Base-by-base conservation (phyloP, 2,888 invertebrate species). In the Punctoribates punctum region DNA sequence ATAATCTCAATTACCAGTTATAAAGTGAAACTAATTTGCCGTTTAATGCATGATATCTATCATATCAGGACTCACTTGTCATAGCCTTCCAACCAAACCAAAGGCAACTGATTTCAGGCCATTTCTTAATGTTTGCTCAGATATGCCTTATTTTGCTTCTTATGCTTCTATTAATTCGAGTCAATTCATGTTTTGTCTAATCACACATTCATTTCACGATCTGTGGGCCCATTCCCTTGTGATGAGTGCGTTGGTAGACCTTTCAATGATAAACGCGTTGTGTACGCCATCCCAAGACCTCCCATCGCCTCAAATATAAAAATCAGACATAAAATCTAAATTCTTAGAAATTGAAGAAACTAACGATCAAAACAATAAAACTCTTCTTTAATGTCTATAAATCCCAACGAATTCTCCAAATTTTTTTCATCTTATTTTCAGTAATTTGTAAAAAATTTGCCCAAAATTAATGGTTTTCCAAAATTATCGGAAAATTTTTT, bases 1-100 rank as follows among this genome's bases (percentile, higher is more conserved):
- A 72, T 72, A 72, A 72, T 72, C 72, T 72, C 72, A 72, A 72
- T 72, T 72, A 72, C 72, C 46, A 72, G 72, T 72, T 72, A 72
- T 72, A 72, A 72, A 72, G 72, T 72, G 72, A 72, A 72, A 72
- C 72, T 72, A 72, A 72, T 72, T 72, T 72, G 72, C 72, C 72
- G 72, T 48, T 72, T 72, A 72, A 72, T 72, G 72, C 42, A 20
- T 20, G 17, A 23, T 48, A 72, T 72, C 46, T 72, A 72, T 72
- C 48, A 72, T 72, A 72, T 48, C 60, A 29, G 25, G 5, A 17
- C 67, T 67, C 67, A 67, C 67, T 67, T 67, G 67, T 67, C 67
- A 67, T 42, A 42, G 42, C 8, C 13, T 42, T 42, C 42, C 42
- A 42, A 42, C 42, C 4, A 60, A 60, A 27, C 1, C 23, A 29